Evolutionary conservation across 2,888 invertebrate species (phyloP).

Genomic region (Lepidocyrtinus sp.): DNA sequence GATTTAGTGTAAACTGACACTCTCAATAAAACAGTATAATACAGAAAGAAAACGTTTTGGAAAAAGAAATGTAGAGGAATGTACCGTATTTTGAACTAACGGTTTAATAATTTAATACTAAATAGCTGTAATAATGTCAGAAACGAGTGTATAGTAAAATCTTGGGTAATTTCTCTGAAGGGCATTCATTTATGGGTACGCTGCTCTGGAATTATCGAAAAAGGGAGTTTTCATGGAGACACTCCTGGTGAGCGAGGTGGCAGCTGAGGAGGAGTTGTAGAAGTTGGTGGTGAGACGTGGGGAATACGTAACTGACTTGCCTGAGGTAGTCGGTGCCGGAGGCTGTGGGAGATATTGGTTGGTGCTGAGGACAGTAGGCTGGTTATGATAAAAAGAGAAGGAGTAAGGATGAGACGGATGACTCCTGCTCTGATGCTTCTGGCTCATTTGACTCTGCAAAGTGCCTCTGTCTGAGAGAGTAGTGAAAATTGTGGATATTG

Average conservation of each 20-base stretch:
- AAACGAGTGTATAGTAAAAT: too few relatives aligned
- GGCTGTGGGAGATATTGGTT: constrained; percentile 53
- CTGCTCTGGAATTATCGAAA: constrained; percentile 67
- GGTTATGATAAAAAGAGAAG: constrained; percentile 55
- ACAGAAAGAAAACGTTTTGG: too few relatives aligned
- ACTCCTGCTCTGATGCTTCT: constrained; percentile 59
- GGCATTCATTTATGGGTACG: constrained; percentile 65
- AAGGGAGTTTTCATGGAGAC: constrained; percentile 70
- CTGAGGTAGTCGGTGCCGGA: constrained; percentile 49
- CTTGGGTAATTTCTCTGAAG: too few relatives aligned
- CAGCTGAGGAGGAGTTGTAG: constrained; percentile 69
- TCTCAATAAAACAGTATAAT: too few relatives aligned
- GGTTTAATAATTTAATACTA: too few relatives aligned
- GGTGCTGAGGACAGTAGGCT: constrained; percentile 52
- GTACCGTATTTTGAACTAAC: too few relatives aligned
- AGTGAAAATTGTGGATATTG: constrained; percentile 71
- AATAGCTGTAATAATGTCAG: too few relatives aligned
- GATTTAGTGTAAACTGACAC: too few relatives aligned
- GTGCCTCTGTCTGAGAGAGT: constrained; percentile 70
- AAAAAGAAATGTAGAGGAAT: too few relatives aligned
- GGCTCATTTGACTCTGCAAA: constrained; percentile 68
- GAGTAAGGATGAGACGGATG: constrained; percentile 46
- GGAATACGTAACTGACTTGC: constrained; percentile 70
- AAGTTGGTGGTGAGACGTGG: constrained; percentile 70
- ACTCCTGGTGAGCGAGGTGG: constrained; percentile 69